Evolutionary conservation across 2,888 invertebrate genomes (phyloP).

Genomic region (Drosophila neonasuta): DNA sequence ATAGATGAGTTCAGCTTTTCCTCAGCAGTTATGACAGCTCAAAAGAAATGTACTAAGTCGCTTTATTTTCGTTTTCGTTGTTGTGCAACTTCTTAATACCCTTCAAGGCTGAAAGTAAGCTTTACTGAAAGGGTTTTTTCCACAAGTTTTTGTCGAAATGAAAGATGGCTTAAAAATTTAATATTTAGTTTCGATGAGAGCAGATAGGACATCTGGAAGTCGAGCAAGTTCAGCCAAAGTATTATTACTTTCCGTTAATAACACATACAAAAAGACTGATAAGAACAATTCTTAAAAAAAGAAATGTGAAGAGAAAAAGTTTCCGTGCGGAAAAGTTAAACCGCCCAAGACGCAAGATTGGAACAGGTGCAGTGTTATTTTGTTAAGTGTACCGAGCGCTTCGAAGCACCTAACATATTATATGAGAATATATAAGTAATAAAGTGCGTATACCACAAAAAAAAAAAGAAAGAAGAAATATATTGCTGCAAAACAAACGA

Average conservation of each 20-base stretch:
- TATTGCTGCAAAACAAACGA: constrained; percentile 32
- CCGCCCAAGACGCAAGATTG: constrained; percentile 7
- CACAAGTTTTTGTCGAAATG: too few species aligned
- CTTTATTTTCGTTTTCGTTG: background rate
- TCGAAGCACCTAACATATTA: constrained; percentile 39
- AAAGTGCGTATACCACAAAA: constrained; percentile 52
- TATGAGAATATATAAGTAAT: constrained; percentile 53
- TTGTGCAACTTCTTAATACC: constrained; percentile 2
- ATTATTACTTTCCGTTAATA: background rate
- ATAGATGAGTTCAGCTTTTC: constrained; percentile 5
- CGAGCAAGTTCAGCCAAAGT: background rate
- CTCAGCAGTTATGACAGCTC: constrained; percentile 17
- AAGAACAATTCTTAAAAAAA: constrained; percentile 9
- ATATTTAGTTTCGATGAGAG: too few species aligned
- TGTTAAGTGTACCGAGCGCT: constrained; percentile 13
- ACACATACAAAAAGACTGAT: constrained; percentile 3
- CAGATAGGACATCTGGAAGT: background rate
- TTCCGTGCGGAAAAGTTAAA: constrained; percentile 24
- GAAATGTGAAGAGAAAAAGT: constrained; percentile 10
- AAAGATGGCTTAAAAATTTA: too few species aligned
- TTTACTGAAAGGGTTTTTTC: too few species aligned
- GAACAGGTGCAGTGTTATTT: constrained; percentile 19
- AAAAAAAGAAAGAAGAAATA: constrained; percentile 14
- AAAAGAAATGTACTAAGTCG: constrained; percentile 11
- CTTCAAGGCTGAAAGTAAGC: background rate